phyloP scores from a whole-genome alignment of 2,113 vertebrate species.

The Nycticebus coucang region DNA sequence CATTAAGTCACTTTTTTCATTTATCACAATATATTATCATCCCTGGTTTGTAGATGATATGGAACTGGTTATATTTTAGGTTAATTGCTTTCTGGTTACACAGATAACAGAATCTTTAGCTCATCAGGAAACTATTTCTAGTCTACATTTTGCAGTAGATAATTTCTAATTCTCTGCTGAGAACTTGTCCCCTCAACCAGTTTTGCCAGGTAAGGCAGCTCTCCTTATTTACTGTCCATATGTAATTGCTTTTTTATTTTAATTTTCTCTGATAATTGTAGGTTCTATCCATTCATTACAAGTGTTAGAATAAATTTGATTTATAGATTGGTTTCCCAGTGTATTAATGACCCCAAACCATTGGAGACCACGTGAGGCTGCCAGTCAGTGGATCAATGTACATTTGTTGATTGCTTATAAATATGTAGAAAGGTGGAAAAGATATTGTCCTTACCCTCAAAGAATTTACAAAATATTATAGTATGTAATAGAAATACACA shows the following conservation, averaged over 20 bases:
- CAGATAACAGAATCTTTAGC: background rate
- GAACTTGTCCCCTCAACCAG: background rate
- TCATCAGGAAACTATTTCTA: background rate
- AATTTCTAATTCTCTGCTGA: background rate
- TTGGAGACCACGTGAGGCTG: background rate
- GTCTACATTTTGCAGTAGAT: background rate
- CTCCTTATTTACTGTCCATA: background rate
- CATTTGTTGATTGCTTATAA: constrained; percentile 13
- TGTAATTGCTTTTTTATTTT: constrained; percentile 11
- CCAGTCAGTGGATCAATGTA: background rate
- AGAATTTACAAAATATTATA: constrained; percentile 37
- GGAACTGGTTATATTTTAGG: constrained; percentile 18
- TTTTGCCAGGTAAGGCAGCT: background rate
- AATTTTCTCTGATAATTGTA: constrained; percentile 37
- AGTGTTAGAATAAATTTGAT: background rate
- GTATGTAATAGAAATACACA: background rate
- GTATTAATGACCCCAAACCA: background rate
- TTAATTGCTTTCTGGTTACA: constrained; percentile 8
- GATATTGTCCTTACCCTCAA: background rate
- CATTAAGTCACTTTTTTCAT: background rate
- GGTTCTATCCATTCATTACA: background rate
- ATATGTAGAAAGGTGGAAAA: background rate
- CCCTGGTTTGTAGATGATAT: background rate
- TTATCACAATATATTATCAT: background rate
- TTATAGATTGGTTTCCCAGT: constrained; percentile 10